These are phyloP conservation scores for Imbricaverruca yamaguchii DNA, from an alignment of 2,888 invertebrate species.

Conservation along the genomic window DNA sequence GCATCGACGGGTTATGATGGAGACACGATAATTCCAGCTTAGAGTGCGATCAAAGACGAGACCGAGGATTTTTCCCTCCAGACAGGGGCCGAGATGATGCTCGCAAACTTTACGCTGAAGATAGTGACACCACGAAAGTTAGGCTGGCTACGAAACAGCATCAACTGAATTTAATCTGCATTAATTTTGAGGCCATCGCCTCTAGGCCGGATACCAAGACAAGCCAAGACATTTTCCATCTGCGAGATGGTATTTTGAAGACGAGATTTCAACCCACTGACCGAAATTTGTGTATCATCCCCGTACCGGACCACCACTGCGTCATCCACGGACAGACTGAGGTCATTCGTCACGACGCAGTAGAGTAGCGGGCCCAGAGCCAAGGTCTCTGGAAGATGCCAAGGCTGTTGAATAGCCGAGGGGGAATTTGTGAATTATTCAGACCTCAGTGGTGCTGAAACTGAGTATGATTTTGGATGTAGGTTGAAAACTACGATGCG, in stretches of 20 bases:
- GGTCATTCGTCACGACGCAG: background rate
- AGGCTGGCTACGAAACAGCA: background rate
- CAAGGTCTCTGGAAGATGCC: background rate
- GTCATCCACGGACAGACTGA: background rate
- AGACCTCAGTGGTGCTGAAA: too few species aligned
- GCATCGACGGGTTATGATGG: background rate
- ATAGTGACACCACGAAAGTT: background rate
- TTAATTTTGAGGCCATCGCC: background rate
- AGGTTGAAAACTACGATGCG: too few species aligned
- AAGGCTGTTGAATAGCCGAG: background rate
- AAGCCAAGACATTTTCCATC: background rate
- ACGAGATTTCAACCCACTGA: background rate
- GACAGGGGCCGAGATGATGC: background rate
- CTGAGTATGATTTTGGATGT: too few species aligned
- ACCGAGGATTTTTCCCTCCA: background rate
- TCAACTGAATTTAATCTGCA: background rate
- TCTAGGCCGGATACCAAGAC: background rate
- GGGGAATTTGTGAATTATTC: background rate
- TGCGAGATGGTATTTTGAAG: background rate
- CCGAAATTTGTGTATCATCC: background rate
- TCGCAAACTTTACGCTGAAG: background rate
- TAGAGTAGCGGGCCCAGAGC: background rate
- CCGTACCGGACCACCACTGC: background rate
- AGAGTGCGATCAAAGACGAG: background rate
- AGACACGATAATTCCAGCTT: background rate